Evolutionary conservation across 2,797 vertebrate genomes (phyloP), one percentile per base, ranked within the genome.

Genomic region (Myotis daubentonii): DNA sequence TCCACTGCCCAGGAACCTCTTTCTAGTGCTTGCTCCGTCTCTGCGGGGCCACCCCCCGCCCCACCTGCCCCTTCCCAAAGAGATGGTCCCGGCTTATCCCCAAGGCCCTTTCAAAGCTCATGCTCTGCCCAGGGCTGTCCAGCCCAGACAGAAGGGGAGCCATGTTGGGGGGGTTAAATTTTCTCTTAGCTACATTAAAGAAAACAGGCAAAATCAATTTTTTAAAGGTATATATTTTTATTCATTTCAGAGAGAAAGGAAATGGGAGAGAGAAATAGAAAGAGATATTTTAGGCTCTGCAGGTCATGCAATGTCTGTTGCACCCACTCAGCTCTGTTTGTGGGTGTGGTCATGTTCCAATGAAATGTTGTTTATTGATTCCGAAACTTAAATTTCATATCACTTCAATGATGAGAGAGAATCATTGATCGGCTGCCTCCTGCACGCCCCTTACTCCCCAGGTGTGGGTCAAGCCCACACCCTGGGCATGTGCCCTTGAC

Each of bases 31-130:
- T 8, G 6, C 36, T 33, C 19, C 33, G 12, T 57, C 19, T 19
- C 57, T n/a, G n/a, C 30, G 0, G 28, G 53, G 75, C 57, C 28
- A 25, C 86, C n/a, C 0, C 0, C 33, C 49, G 8, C 60, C 53
- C 11, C 74, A 16, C 25, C 0, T 0, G 6, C 25, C 19, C 25
- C 23, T 9, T 79, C 38, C 74, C 2, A 11, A 49, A 19, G 70
- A 44, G 22, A 6, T 20, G 1, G 19, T 22, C 16, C 62, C 0
- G 0, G 17, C 0, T 3, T 13, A 13, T 19, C 30, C 49, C 60
- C 9, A 3, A 75, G 19, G 28, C 57, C 41, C 28, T 49, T 23
- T 38, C 10, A 70, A 70, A 38, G 1, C 22, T 36, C 8, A 44
- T 1, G 16, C 28, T 30, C 47, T 9, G 47, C 22, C 41, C 60